phyloP scores from a whole-genome alignment of 2,113 vertebrate species.

The Eira barbara region DNA sequence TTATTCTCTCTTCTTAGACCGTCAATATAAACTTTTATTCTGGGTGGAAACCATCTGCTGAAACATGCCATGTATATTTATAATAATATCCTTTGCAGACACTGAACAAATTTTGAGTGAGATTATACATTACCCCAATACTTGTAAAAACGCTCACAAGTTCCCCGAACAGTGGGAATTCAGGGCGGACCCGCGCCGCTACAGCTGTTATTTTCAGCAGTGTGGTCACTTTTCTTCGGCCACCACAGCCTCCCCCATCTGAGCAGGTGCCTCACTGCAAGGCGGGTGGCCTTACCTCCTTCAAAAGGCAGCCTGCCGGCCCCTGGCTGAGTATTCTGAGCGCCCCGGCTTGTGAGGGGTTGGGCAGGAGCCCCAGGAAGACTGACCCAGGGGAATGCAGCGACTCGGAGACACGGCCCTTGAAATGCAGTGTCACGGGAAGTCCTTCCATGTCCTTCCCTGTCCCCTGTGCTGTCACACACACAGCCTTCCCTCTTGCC shows the following conservation, averaged over 20 bases:
- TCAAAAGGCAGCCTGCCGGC: not conserved
- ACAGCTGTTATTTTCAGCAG: not conserved
- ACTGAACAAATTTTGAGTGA: not conserved
- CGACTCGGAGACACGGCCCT: not conserved
- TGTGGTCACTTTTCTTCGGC: not conserved
- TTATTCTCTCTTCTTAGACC: not conserved
- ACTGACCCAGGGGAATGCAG: not conserved
- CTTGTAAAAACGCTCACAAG: not conserved
- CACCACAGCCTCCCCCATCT: not conserved
- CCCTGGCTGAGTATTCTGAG: not conserved
- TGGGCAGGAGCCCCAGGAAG: not conserved
- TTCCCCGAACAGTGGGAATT: not conserved
- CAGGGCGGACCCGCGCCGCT: too few species aligned
- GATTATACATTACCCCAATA: not conserved
- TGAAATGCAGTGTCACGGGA: not conserved
- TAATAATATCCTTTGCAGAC: not conserved
- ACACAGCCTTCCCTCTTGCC: not conserved
- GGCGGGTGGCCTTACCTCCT: not conserved
- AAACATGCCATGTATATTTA: not conserved
- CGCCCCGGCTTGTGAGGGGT: not conserved
- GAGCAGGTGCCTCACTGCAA: not conserved
- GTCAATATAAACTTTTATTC: not conserved
- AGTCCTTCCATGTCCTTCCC: not conserved
- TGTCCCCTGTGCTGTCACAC: not conserved
- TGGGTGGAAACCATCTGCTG: not conserved